Evolutionary conservation across 2,113 vertebrate genomes (phyloP), one percentile per base, ranked within the genome.

Genomic region (Prunella fulvescens): DNA sequence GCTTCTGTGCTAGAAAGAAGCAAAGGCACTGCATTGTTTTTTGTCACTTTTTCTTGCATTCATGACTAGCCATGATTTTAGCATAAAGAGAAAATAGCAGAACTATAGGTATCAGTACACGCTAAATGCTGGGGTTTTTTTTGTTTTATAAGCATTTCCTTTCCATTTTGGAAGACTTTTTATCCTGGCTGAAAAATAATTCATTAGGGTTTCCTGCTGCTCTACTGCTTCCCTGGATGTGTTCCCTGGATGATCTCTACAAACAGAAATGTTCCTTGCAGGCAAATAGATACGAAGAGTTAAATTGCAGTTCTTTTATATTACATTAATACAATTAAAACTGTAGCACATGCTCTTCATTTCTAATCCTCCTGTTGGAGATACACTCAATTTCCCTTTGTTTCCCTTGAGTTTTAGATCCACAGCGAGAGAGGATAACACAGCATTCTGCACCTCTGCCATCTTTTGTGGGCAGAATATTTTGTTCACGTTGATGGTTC

Each of bases 391-490:
- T 13, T 6, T 72, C 10, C 12, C 16, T 47, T 83, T 7, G 3
- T 72, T 65, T 87, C 4, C 11, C 12, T 19, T 0, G 4, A 14
- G 14, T 50, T 45, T 66, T 58, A 62, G 57, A 81, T 37, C 17
- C 14, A 12, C 24, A 51, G 7, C 16, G 79, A 26, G 47, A 17
- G 37, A 26, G 9, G 5, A 8, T 57, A 44, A 22, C 4, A 5
- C 4, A 6, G 12, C 4, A 6, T 81, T 74, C 10, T 39, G 10
- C 0, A 2, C 20, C 2, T 54, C 15, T 54, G 47, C 4, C 8
- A 1, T 48, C 7, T 15, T 87, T 47, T 0, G 0, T 19, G 37
- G 33, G 22, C 2, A 3, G 47, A 62, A 12, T 60, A 19, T 24
- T 81, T 42, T 53, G 26, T 54, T 66, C 11, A 50, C 3, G 1